Base-by-base conservation (phyloP, 2,888 invertebrate genomes). In the Itoplectis maculator region DNA sequence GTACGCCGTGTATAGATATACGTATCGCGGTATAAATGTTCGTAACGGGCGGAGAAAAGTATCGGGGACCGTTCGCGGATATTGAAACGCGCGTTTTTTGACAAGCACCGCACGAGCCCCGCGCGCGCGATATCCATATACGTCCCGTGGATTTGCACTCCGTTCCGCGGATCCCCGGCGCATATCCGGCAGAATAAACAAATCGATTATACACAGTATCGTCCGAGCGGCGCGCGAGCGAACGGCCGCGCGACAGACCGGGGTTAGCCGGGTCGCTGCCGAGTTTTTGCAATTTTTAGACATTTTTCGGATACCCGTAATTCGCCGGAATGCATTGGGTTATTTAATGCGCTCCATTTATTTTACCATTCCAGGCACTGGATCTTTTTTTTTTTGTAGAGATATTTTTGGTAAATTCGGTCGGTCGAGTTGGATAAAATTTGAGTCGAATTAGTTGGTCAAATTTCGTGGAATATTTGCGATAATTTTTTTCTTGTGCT, bases 1-100 rank as follows among this genome's bases (percentile, higher is more conserved):
- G n/a, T n/a, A n/a, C n/a, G n/a, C 29, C 5, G 29, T 29, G 29
- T 29, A 29, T 29, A 29, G 29, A 3, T 29, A 29, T 29, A 29
- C 3, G 5, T 29, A 3, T 29, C 29, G 29, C 5, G 2, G 29
- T 29, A 61, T 66, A 47, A n/a, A n/a, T n/a, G n/a, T 65, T 65
- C 45, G 42, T 18, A 51, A 49, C 63, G 35, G 5, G 47, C n/a
- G 37, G 35, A 49, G 54, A 68, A 82, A 82, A 73, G 54, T 76
- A 73, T 74, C 45, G 70, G 35, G 15, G 11, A 35, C 49, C 54
- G 68, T 35, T 61, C 45, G 51, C 74, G 74, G 79, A 78, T 82
- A 77, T 82, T 82, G 68, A 79, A 79, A 68, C 42, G 47, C 61
- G 13, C 29, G 29, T 81, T 79, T 73, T 82, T 78, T 70, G 79